Evolutionary conservation across 2,113 vertebrate genomes (phyloP), one percentile per base, ranked within the genome.

Genomic region (Oncorhynchus keta): DNA sequence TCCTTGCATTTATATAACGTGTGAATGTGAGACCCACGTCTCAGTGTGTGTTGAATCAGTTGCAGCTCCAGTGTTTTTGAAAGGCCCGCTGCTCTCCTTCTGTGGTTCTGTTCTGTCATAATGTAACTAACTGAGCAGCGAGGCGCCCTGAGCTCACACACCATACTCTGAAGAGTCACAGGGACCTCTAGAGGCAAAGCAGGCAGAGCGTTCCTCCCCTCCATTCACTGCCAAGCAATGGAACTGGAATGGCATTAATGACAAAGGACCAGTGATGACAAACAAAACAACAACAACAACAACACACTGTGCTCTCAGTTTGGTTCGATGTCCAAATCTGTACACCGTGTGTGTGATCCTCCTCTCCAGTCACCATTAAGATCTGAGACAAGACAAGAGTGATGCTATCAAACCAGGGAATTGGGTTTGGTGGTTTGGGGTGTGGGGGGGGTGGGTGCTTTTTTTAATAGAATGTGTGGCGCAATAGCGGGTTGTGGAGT

Each of bases 121-220:
- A 81, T 30, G 72, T 70, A 66, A 74, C 77, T 81, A 77, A 81
- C 55, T 45, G 45, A 68, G 32, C 68, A n/a, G 68, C 48, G 39
- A 48, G n/a, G 6, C 28, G n/a, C 68, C 39, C 39, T 11, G 39
- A 20, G 8, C 20, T 48, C 24, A 11, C 68, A 8, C 20, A 26
- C n/a, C 68, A 39, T 24, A 5, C 24, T 51, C 30, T 4, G 68
- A 61, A 74, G 75, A 74, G 30, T 65, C 79, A 81, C 79, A 77
- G 75, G 66, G 75, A 72, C 79, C 69, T 61, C 79, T 81, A 67
- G n/a, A 1, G 18, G 14, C 5, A 5, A 5, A 48, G 45, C 22
- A n/a, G 24, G 12, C 11, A 35, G 16, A 22, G 7, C 11, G 39
- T 45, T 11, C 51, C 4, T 14, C 13, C 13, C 14, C 13, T 57